Evolutionary conservation across 1,140 invertebrate genomes (phyloP), one percentile per base, ranked within the genome.

Genomic region (Chrysopa pallens): DNA sequence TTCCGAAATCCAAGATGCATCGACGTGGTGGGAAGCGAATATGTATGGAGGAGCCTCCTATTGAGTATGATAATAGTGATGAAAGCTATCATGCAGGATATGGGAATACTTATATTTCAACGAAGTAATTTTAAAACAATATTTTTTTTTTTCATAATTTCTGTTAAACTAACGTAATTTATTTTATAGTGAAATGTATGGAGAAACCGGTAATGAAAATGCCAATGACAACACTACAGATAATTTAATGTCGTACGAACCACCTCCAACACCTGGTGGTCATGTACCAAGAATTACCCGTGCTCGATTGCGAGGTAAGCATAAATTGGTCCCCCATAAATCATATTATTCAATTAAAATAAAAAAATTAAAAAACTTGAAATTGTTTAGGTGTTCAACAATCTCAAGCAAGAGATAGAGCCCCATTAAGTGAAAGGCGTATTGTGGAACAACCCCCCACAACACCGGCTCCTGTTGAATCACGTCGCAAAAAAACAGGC

Each of bases 21-120:
- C 71, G 82, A 47, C 68, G 82, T 45, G 83, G 83, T 50, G 86
- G 85, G 39, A 90, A 89, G 64, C 70, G 84, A 42, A 90, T 89
- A 54, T 78, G 85, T 36, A 87, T 91, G 82, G 85, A 89, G 64
- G 84, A 89, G 63, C 84, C 84, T 42, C 83, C 84, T 39, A 81
- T 80, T 14, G 83, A 87, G 56, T 87, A 86, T 56, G 83, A 86
- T 15, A 77, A 76, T 44, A 78, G 80, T 1, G 81, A 81, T 58
- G 66, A 69, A 8, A 65, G 70, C 35, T 53, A 63, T 27, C 58
- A 53, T 40, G 72, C 73, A 28, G 58, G 54, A 45, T 70, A 66
- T 43, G 61, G 52, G 2, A 65, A 61, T 40, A 71, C 68, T 48
- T 58, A 57, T 13, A 23, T 12, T 42, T n/a, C 17, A 37, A 11